Evolutionary conservation across 2,797 vertebrate species (phyloP), one percentile per base, ranked within the genome.

Genomic region (Scyliorhinus canicula): DNA sequence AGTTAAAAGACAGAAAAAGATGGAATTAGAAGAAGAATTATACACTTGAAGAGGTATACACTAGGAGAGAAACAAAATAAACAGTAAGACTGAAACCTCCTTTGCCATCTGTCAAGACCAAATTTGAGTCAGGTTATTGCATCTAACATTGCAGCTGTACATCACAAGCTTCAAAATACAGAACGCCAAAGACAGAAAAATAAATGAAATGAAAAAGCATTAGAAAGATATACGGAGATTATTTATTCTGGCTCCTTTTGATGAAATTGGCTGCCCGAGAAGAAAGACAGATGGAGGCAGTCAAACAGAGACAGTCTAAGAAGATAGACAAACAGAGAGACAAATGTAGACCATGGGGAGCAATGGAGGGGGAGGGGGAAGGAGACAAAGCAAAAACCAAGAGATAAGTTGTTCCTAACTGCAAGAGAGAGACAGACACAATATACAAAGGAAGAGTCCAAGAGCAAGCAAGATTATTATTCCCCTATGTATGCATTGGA

Each of bases 191-290:
- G 40, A 63, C 57, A 65, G 57, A 91, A 91, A 91, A 91, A 91
- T 91, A 91, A 91, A 91, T 91, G 60, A 44, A 91, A 65, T 91
- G n/a, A 91, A 63, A 91, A 65, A 44, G 88, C 57, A 91, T 65
- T 63, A 91, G 57, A 91, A 91, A 91, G 57, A 91, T 91, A 63
- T 40, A 91, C 57, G 4, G 88, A 40, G 57, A 91, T 63, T 91
- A 65, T 91, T 63, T 91, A 91, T 91, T 40, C 88, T 91, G 88
- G 60, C 88, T 65, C 88, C 60, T 63, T 44, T 91, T 63, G 57
- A 91, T 91, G 21, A 91, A 91, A 65, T 91, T 91, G 16, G 57
- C 57, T 91, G n/a, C 85, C 14, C 1, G 19, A 65, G 88, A 91
- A 90, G 14, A 60, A 60, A 91, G 88, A 91, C 88, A 65, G 88